phyloP scores from a whole-genome alignment of 2,888 invertebrate species.

The Rhaphigaster nebulosa region DNA sequence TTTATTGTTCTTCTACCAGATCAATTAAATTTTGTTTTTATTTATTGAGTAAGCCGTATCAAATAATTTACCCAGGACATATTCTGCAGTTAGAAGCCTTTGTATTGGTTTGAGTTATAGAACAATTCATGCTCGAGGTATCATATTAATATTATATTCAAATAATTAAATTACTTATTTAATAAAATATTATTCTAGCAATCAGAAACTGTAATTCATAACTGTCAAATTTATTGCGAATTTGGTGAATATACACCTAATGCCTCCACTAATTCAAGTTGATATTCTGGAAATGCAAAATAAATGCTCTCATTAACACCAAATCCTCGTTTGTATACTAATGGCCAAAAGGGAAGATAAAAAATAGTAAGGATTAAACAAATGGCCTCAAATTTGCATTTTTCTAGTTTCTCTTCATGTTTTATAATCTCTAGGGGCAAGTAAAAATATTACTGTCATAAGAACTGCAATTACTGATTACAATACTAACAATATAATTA shows the following conservation, averaged over 20 bases:
- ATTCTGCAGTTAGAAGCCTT: too few species aligned
- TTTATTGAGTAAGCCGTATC: too few species aligned
- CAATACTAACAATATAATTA: too few species aligned
- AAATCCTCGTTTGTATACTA: background rate
- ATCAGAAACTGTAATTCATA: background rate
- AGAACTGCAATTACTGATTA: background rate
- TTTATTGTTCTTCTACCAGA: too few species aligned
- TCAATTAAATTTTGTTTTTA: too few species aligned
- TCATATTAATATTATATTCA: too few species aligned
- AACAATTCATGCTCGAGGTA: too few species aligned
- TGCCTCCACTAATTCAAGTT: background rate
- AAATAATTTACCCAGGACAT: too few species aligned
- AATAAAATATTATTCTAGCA: background rate
- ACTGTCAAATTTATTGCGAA: background rate
- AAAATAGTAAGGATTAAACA: background rate
- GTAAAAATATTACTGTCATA: background rate
- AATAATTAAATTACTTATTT: too few species aligned
- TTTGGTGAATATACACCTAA: too few species aligned
- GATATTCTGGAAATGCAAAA: background rate
- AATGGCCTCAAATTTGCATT: background rate
- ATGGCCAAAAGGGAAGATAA: background rate
- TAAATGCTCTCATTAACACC: background rate
- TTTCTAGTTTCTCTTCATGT: background rate
- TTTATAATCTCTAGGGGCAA: background rate
- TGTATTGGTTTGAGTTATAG: too few species aligned